These are phyloP conservation scores for Nesogale talazaci DNA, from an alignment of 2,113 vertebrate species.

Conservation along the genomic window DNA sequence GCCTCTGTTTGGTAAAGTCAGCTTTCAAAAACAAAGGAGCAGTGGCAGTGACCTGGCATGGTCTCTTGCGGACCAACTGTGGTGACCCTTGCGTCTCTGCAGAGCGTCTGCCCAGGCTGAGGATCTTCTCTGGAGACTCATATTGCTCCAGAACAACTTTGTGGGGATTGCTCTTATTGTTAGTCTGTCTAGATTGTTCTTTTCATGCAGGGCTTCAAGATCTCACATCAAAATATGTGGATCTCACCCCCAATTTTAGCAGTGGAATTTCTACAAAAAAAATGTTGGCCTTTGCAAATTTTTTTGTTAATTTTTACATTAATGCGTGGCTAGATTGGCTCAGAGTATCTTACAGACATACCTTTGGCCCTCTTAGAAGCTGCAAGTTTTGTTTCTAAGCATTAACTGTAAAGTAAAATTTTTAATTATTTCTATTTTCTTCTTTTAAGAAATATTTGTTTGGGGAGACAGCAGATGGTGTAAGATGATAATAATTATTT, in stretches of 20 bases:
- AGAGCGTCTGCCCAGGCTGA: background rate
- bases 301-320: slow-evolving; percentile 48
- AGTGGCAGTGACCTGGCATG: background rate
- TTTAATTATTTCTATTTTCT: slow-evolving; percentile 4
- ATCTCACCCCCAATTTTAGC: background rate
- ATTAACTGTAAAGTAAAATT: background rate
- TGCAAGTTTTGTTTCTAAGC: background rate
- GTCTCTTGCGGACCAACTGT: background rate
- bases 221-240: background rate
- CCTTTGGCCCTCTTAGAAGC: background rate
- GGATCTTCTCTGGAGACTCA: background rate
- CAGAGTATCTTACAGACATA: background rate
- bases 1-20: slow-evolving; percentile 1
- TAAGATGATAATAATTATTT: no score
- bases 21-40: slow-evolving; percentile 6
- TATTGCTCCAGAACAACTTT: slow-evolving; percentile 16
- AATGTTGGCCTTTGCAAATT: slow-evolving; percentile 59
- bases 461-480: no score
- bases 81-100: background rate
- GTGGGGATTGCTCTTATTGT: background rate
- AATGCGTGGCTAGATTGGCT: slow-evolving; percentile 17
- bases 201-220: background rate
- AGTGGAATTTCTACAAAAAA: slow-evolving; percentile 24
- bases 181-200: background rate
- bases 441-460: slow-evolving; percentile 12